Base-by-base conservation (phyloP, 2,797 vertebrate species). In the Meda fulgida region DNA sequence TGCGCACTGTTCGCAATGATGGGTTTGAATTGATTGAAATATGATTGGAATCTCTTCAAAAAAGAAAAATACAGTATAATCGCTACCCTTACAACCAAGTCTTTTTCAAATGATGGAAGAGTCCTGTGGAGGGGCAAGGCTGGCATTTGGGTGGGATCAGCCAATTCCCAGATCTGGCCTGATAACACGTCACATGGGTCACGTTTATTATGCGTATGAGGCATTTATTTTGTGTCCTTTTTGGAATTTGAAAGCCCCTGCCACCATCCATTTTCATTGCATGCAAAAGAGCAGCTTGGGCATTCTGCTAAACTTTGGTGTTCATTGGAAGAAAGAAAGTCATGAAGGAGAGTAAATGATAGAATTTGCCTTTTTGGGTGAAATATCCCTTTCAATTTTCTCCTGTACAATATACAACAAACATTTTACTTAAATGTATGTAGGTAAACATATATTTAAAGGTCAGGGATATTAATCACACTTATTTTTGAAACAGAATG, bases 401-500 rank as follows among this genome's bases (percentile, higher is more conserved):
- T 53, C 34, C 51, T 34, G 11, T 36, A 58, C 34, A 40, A 58
- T 58, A 58, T 58, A 16, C 26, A 29, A 38, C 7, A 38, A 58
- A 38, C 13, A 58, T 34, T 65, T 63, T 16, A 63, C 6, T 65
- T 65, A 65, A 31, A 65, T 31, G n/a, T 36, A 36, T 83, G 60
- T 40, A 66, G 65, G 81, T 53, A 76, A 53, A 75, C 26, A 46
- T 76, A 36, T 48, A 83, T 66, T n/a, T 66, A 58, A 76, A 83
- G 71, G 71, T 83, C 71, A 76, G 9, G 40, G 60, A 76, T 76
- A 83, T 83, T 38, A 76, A 76, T 83, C 71, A 83, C 60, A 76
- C 31, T 78, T 67, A 48, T 53, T 76, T 76, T n/a, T 21, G 16
- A 83, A 76, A 76, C 81, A 38, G 43, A 38, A 83, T 83, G 71